Percentiles rank a stretch among this genome's conserved stretches.
Evolutionary conservation across 2,113 vertebrate species (phyloP).

Genomic region (Athene noctua): DNA sequence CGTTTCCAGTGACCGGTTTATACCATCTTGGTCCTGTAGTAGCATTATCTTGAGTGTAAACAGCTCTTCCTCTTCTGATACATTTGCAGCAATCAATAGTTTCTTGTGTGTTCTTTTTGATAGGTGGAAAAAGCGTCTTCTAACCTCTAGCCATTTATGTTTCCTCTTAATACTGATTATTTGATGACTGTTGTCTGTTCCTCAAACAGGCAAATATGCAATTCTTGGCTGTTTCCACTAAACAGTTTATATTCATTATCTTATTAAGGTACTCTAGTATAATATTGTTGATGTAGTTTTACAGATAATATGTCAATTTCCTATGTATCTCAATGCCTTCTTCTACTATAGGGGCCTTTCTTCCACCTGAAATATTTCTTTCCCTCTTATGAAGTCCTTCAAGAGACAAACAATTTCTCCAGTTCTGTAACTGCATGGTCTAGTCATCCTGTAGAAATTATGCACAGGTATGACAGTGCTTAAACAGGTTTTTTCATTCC

Average conservation of each 20-base stretch:
- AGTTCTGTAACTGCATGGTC: not conserved
- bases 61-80: not conserved
- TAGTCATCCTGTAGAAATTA: not conserved
- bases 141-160: not conserved
- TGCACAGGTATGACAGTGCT: not conserved
- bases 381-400: not conserved
- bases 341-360: not conserved
- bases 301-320: not conserved
- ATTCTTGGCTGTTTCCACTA: not conserved
- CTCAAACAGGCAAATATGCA: not conserved
- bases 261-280: not conserved
- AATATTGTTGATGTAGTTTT: not conserved
- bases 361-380: not conserved
- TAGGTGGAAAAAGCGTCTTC: not conserved
- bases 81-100: not conserved
- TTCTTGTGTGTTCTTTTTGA: not conserved
- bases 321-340: not conserved
- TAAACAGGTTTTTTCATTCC: not conserved
- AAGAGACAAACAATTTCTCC: not conserved
- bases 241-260: not conserved
- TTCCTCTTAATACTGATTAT: not conserved
- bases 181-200: not conserved
- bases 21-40: not conserved
- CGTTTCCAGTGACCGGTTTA: not conserved
- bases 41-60: not conserved